A percentile compares a stretch with the other conserved stretches of the same genome.
Conservation (phyloP, 2,888 invertebrate genomes). For the Tryphoninae sp. region DNA sequence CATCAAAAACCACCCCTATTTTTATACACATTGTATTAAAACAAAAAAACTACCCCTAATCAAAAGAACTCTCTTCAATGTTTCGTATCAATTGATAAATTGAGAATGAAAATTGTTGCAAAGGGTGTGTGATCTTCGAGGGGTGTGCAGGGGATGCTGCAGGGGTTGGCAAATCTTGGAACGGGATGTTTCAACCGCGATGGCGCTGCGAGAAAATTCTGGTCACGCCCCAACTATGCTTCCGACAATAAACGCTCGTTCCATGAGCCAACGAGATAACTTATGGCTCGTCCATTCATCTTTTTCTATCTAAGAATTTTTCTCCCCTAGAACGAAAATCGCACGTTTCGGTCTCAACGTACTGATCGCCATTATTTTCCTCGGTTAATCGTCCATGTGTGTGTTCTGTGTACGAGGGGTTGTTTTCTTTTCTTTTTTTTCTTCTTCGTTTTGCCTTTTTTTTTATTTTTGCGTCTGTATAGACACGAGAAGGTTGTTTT, state of each 20-base stretch:
- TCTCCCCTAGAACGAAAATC: conserved; percentile 11
- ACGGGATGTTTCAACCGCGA: conserved; percentile 27
- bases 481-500: conserved; percentile 1
- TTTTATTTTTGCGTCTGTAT: background rate
- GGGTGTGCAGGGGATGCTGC: background rate
- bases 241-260: conserved; percentile 56
- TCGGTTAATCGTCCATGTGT: conserved; percentile 3
- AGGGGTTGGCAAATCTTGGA: conserved; percentile 32
- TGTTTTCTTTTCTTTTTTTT: background rate
- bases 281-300: conserved; percentile 50
- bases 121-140: conserved; percentile 25
- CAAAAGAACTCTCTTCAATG: background rate
- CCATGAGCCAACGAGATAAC: conserved; percentile 53
- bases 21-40: too few relatives aligned
- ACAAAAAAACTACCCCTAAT: background rate
- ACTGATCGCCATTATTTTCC: background rate
- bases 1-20: too few relatives aligned
- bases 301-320: conserved; percentile 10
- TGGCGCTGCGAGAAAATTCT: conserved; percentile 45
- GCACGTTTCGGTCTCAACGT: conserved; percentile 14
- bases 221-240: conserved; percentile 57
- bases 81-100: conserved; percentile 60
- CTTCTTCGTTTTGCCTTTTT: background rate
- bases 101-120: conserved; percentile 27
- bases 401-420: conserved; percentile 6